phyloP scores from a whole-genome alignment of 2,113 vertebrate genomes.

The Ia io region DNA sequence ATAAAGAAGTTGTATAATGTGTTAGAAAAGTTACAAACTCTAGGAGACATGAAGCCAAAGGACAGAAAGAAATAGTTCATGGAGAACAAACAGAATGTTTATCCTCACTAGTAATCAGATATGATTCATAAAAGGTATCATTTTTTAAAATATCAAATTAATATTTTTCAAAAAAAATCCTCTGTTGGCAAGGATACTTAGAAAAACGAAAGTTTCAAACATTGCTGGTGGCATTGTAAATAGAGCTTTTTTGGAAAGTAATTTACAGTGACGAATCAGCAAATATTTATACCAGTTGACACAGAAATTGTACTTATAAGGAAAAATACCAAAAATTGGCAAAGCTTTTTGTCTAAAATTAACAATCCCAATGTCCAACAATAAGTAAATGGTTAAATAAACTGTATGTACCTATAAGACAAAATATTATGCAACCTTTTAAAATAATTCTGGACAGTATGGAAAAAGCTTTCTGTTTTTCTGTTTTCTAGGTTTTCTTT shows the following conservation, averaged over 20 bases:
- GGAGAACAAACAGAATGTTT: background rate
- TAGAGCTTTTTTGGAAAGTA: background rate
- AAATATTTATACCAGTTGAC: background rate
- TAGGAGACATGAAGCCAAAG: background rate
- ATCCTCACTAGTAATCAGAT: background rate
- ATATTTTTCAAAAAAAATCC: background rate
- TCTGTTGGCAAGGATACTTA: background rate
- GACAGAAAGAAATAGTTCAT: background rate
- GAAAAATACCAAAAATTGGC: background rate
- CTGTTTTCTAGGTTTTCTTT: background rate
- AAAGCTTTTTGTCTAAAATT: background rate
- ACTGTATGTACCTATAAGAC: background rate
- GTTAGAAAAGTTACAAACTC: background rate
- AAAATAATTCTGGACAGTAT: background rate
- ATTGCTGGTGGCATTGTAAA: background rate
- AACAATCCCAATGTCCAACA: background rate
- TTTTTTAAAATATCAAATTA: background rate
- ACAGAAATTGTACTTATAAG: background rate
- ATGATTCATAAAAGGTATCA: background rate
- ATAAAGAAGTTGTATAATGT: background rate
- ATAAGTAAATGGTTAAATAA: background rate
- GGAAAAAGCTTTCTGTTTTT: background rate
- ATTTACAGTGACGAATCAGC: background rate
- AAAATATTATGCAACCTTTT: background rate
- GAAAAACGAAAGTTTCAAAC: background rate